Percentiles rank a stretch among this genome's conserved stretches.
These are phyloP conservation scores for Percina caprodes DNA, from an alignment of 2,113 vertebrate genomes.

Conservation along the genomic window DNA sequence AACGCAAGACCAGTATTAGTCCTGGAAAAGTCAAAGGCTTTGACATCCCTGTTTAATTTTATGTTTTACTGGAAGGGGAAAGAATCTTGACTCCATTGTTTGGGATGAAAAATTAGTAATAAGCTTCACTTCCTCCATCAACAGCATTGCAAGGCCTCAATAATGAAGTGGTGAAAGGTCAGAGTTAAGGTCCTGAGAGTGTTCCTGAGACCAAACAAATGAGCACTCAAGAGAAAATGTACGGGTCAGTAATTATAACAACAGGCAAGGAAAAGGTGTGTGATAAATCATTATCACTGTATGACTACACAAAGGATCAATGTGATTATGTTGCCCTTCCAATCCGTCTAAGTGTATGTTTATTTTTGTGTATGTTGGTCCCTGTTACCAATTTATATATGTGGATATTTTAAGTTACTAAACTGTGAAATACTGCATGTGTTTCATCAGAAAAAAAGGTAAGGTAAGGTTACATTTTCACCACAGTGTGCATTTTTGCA, in stretches of 20 bases:
- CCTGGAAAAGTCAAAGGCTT: conserved; percentile 13
- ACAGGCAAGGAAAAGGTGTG: background rate
- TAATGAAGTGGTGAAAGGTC: conserved; percentile 43
- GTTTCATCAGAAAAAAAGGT: background rate
- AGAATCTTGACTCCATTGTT: conserved; percentile 38
- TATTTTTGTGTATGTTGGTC: background rate
- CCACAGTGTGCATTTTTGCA: conserved; percentile 7
- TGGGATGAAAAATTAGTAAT: conserved; percentile 24
- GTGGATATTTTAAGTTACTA: background rate
- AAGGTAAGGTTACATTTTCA: background rate
- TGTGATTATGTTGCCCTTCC: background rate
- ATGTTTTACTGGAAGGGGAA: conserved; percentile 4
- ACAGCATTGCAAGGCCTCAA: conserved; percentile 7
- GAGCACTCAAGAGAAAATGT: conserved; percentile 1
- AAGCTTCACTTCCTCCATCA: conserved; percentile 29
- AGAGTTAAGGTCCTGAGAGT: conserved; percentile 5
- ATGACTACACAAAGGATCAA: background rate
- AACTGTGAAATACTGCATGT: background rate
- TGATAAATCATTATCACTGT: background rate
- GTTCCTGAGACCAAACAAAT: conserved; percentile 12
- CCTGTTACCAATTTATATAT: background rate
- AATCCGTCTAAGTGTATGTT: background rate
- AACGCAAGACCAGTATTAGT: conserved; percentile 19
- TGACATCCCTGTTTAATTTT: background rate
- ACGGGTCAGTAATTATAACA: background rate